phyloP scores from a whole-genome alignment of 2,113 vertebrate genomes.

The Cephalopterus ornatus region DNA sequence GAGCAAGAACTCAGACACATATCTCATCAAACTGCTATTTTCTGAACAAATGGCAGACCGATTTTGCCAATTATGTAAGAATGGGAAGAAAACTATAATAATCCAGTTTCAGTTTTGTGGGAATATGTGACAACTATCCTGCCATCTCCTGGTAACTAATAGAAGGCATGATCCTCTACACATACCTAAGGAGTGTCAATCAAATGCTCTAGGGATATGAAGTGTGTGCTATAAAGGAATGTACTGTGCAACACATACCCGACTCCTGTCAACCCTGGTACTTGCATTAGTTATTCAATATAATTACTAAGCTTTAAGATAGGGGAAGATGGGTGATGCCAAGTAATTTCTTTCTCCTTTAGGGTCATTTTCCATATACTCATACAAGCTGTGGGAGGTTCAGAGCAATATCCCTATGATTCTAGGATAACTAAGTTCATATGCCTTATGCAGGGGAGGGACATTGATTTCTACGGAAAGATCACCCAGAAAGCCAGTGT shows the following conservation, averaged over 20 bases:
- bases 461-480: neutral
- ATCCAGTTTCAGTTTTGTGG: neutral
- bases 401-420: neutral
- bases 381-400: neutral
- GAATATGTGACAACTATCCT: neutral
- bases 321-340: neutral
- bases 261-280: neutral
- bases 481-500: neutral
- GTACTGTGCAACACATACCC: neutral
- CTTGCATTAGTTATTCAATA: neutral
- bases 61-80: neutral
- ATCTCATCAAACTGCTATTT: neutral
- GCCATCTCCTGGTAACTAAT: neutral
- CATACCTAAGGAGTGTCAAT: neutral
- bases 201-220: neutral
- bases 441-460: neutral
- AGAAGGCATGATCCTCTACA: neutral
- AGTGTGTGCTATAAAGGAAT: neutral
- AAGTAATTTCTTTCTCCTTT: neutral
- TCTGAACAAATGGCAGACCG: neutral
- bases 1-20: neutral
- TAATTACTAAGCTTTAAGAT: neutral
- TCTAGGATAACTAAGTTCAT: neutral
- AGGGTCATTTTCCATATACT: neutral
- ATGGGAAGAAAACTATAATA: neutral